These are phyloP conservation scores for Zaprionus obscuricornis DNA, from an alignment of 2,888 invertebrate genomes.

Conservation along the genomic window DNA sequence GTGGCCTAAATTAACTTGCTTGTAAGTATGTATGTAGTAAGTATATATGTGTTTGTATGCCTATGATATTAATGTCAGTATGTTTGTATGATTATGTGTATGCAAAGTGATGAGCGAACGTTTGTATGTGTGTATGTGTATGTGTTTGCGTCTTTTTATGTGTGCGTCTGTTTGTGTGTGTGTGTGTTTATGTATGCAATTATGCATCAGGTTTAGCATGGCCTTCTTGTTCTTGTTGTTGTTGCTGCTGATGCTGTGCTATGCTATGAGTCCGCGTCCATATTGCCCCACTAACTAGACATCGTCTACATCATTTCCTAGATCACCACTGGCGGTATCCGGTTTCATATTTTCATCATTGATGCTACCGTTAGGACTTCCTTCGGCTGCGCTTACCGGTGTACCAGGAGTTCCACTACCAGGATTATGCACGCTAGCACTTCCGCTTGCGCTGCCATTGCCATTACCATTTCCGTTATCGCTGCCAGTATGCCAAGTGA, in stretches of 20 bases:
- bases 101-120: conserved; percentile 35
- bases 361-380: conserved; percentile 57
- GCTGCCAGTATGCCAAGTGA: conserved; percentile 91
- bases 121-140: conserved; percentile 7
- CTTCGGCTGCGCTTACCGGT: conserved; percentile 47
- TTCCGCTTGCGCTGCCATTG: too few relatives aligned
- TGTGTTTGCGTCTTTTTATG: not conserved
- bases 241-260: conserved; percentile 1
- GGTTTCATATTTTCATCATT: conserved; percentile 63
- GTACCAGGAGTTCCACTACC: conserved; percentile 62
- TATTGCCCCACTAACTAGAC: too few relatives aligned
- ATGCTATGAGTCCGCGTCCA: too few relatives aligned
- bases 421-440: too few relatives aligned
- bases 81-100: conserved; percentile 27
- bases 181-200: conserved; percentile 4
- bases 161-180: conserved; percentile 3
- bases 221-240: too few relatives aligned
- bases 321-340: conserved; percentile 40
- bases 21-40: too few relatives aligned
- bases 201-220: conserved; percentile 9
- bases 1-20: too few relatives aligned
- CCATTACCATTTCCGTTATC: conserved; percentile 54
- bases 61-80: too few relatives aligned
- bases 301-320: conserved; percentile 42
- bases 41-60: conserved; percentile 1